Evolutionary conservation across 2,888 invertebrate species (phyloP).

Genomic region (Abrostola triplasia): DNA sequence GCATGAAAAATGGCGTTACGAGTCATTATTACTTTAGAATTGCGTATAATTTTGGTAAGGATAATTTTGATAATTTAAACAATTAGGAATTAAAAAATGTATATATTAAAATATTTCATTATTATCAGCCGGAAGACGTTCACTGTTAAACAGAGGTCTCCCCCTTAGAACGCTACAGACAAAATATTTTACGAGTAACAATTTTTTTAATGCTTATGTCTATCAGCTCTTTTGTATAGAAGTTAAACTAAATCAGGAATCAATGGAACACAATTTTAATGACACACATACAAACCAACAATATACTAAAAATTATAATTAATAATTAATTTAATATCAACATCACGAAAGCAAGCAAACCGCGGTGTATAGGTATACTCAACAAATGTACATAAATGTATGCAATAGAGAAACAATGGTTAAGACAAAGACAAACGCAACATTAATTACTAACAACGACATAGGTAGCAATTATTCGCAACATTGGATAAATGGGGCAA

Average conservation of each 20-base stretch:
- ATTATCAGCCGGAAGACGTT: too few relatives aligned
- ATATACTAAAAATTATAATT: neutral
- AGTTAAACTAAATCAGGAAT: too few relatives aligned
- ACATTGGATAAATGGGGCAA: conserved; percentile 21
- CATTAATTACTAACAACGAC: conserved; percentile 2
- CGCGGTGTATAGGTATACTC: neutral
- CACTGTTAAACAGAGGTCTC: too few relatives aligned
- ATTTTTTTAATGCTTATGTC: too few relatives aligned
- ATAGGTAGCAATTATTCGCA: conserved; percentile 11
- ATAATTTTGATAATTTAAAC: neutral
- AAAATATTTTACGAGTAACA: too few relatives aligned
- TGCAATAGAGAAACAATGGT: conserved; percentile 1
- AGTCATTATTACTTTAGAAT: neutral
- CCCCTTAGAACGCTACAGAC: too few relatives aligned
- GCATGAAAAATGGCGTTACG: conserved; percentile 18
- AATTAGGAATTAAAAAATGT: neutral
- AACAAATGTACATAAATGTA: too few relatives aligned
- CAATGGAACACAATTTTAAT: too few relatives aligned
- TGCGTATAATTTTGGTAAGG: too few relatives aligned
- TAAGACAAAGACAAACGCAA: conserved; percentile 5
- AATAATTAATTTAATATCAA: neutral
- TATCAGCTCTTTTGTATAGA: too few relatives aligned
- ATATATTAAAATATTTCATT: too few relatives aligned
- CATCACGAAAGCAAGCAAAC: neutral
- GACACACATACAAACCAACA: neutral